A percentile compares a stretch with the other conserved stretches of the same genome.
phyloP scores from a whole-genome alignment of 2,888 invertebrate genomes.

The Osedax frankpressi region DNA sequence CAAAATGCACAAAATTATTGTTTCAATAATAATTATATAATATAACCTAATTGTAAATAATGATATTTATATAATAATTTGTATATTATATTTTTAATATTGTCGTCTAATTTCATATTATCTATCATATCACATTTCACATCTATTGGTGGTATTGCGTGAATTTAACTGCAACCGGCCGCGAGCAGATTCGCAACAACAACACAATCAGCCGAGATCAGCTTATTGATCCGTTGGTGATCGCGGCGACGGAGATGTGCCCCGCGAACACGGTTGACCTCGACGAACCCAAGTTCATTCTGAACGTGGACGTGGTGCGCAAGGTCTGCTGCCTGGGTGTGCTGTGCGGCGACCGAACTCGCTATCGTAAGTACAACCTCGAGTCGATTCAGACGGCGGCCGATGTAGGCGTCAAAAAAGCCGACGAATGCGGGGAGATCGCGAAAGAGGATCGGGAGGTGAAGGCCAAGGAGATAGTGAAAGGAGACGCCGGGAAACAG shows the following conservation, averaged over 20 bases:
- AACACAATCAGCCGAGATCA: not conserved
- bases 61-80: not conserved
- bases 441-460: not conserved
- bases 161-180: too few relatives aligned
- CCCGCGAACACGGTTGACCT: not conserved
- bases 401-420: not conserved
- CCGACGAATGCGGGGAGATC: not conserved
- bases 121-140: too few relatives aligned
- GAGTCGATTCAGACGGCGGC: not conserved
- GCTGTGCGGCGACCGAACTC: not conserved
- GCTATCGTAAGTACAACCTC: not conserved
- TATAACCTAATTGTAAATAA: too few relatives aligned
- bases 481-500: not conserved
- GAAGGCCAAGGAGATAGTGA: not conserved
- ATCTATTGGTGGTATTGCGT: too few relatives aligned
- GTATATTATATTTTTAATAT: too few relatives aligned
- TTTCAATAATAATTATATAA: too few relatives aligned
- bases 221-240: not conserved
- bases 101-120: too few relatives aligned
- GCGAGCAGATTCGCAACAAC: not conserved
- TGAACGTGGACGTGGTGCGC: not conserved
- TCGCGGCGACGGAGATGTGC: not conserved
- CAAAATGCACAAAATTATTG: too few relatives aligned
- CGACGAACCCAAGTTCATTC: not conserved
- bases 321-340: not conserved